Conservation (phyloP, 2,113 vertebrate genomes). For the Ceuthmochares aereus region DNA sequence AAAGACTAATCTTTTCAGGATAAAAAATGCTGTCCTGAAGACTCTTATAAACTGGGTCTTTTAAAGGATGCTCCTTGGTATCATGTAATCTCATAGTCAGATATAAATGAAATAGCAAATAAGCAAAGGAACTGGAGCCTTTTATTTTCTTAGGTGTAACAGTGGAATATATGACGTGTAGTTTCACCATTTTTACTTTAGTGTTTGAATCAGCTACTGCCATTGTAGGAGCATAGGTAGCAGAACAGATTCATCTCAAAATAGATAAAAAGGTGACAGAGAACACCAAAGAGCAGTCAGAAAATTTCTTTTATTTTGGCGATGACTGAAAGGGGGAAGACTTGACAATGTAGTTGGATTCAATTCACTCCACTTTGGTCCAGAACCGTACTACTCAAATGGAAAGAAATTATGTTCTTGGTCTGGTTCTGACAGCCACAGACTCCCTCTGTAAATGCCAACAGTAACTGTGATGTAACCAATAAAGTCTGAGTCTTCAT, state of each 20-base stretch:
- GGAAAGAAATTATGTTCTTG: background rate
- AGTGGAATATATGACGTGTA: background rate
- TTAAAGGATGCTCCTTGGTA: background rate
- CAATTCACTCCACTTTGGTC: background rate
- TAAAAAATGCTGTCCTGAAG: background rate
- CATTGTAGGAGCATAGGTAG: background rate
- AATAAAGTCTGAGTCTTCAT: background rate
- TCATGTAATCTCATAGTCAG: background rate
- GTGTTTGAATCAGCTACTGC: background rate
- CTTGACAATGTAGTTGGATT: background rate
- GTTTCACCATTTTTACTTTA: background rate
- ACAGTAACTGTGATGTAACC: background rate
- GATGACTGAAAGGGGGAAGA: background rate
- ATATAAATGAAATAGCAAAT: background rate
- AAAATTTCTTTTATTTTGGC: background rate
- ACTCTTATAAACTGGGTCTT: background rate
- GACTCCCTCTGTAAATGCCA: background rate
- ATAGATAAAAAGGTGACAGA: background rate
- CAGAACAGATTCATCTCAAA: background rate
- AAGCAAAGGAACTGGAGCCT: background rate
- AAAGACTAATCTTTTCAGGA: background rate
- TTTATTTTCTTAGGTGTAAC: background rate
- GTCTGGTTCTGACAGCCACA: background rate
- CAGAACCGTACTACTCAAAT: background rate
- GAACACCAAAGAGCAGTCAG: background rate